Evolutionary conservation across 2,888 invertebrate species (phyloP).

Genomic region (Hymenopus coronatus): DNA sequence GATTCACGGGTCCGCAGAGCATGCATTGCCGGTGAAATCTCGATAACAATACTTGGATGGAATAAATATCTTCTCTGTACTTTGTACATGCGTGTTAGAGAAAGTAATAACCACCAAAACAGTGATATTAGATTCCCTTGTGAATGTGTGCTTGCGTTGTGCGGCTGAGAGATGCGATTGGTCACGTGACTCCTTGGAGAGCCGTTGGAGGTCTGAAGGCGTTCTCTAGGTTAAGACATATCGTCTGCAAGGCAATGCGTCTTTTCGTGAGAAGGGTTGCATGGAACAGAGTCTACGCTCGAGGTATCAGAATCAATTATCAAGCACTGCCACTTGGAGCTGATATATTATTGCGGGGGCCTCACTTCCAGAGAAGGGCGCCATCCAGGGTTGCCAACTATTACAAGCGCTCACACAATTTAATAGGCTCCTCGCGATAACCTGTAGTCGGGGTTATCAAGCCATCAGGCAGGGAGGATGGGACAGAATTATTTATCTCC

Average conservation of each 20-base stretch:
- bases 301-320: conserved; percentile 31
- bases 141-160: too few species aligned
- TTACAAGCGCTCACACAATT: conserved; percentile 14
- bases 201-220: neutral
- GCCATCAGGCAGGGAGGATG: neutral
- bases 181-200: neutral
- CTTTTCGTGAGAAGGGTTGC: neutral
- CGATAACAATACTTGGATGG: too few species aligned
- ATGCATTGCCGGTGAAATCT: too few species aligned
- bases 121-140: too few species aligned
- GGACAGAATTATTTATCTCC: neutral
- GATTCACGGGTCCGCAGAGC: too few species aligned
- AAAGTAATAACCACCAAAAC: too few species aligned
- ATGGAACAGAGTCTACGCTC: neutral
- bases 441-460: conserved; percentile 26
- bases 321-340: conserved; percentile 19
- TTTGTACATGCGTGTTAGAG: too few species aligned
- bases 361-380: neutral
- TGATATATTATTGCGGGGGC: conserved; percentile 28
- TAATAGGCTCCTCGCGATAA: conserved; percentile 24
- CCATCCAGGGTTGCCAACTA: neutral
- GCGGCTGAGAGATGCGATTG: too few species aligned
- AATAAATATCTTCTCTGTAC: too few species aligned
- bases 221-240: neutral
- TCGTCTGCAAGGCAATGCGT: neutral